Evolutionary conservation across 2,888 invertebrate genomes (phyloP).

Genomic region (Drosophila differens): DNA sequence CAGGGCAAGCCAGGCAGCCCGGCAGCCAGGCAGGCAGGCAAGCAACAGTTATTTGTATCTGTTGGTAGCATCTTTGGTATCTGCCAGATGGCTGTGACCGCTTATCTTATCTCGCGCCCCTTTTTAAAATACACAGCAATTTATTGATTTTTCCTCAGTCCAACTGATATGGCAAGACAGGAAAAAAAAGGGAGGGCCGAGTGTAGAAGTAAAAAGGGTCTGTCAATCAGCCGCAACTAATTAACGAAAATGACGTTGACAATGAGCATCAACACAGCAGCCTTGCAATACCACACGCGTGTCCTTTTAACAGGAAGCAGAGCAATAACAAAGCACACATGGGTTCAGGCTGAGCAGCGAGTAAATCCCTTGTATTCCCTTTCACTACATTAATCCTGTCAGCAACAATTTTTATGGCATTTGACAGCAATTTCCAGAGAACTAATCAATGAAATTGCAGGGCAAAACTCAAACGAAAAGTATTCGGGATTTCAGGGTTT

Average conservation of each 20-base stretch:
- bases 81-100: conserved; percentile 26
- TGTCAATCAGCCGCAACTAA: conserved; percentile 64
- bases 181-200: conserved; percentile 22
- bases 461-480: conserved; percentile 19
- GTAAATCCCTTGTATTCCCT: conserved; percentile 11
- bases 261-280: conserved; percentile 34
- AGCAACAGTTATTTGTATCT: conserved; percentile 41
- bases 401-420: conserved; percentile 51
- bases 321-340: conserved; percentile 1
- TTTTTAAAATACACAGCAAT: conserved; percentile 22
- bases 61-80: conserved; percentile 38
- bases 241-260: conserved; percentile 59
- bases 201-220: conserved; percentile 36
- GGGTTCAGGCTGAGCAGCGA: conserved; percentile 1
- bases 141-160: conserved; percentile 55
- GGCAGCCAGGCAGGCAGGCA: neutral
- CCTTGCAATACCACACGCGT: conserved; percentile 37
- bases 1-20: neutral
- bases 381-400: conserved; percentile 60
- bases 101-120: conserved; percentile 59
- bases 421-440: conserved; percentile 51
- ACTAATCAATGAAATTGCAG: conserved; percentile 34
- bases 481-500: conserved; percentile 2
- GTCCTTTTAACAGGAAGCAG: conserved; percentile 17
- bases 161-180: conserved; percentile 39